A percentile compares a stretch with the other conserved stretches of the same genome.
phyloP scores from a whole-genome alignment of 2,888 invertebrate genomes.

The Bombyx huttoni region DNA sequence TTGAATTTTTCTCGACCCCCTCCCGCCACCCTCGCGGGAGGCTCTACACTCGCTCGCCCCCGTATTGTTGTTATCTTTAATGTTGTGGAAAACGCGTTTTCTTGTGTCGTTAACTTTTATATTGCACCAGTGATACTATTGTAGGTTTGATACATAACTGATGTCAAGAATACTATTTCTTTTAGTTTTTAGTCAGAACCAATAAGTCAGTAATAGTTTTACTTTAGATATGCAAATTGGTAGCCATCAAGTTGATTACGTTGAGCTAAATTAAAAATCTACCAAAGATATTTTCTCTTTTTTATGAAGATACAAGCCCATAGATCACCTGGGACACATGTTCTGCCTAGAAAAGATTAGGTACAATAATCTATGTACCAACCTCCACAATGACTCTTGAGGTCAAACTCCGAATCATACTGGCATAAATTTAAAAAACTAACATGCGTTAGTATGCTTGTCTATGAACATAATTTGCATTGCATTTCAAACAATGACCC shows the following conservation, averaged over 20 bases:
- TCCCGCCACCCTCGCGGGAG: conserved; percentile 66
- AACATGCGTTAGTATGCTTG: not conserved
- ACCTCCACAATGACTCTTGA: too few species aligned
- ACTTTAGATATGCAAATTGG: too few species aligned
- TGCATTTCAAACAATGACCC: conserved; percentile 6
- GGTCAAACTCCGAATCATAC: not conserved
- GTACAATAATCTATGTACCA: too few species aligned
- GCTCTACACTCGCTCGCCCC: conserved; percentile 70
- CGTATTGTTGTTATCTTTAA: conserved; percentile 74
- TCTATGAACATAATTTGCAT: conserved; percentile 2
- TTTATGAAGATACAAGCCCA: too few species aligned
- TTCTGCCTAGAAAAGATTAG: too few species aligned
- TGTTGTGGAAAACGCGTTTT: conserved; percentile 74
- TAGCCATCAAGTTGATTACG: too few species aligned
- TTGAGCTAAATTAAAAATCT: too few species aligned
- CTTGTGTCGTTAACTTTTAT: conserved; percentile 74
- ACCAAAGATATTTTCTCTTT: too few species aligned
- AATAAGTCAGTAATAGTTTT: too few species aligned
- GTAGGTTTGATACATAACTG: conserved; percentile 67
- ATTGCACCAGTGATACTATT: conserved; percentile 72
- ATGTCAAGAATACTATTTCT: conserved; percentile 16
- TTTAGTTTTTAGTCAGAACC: too few species aligned
- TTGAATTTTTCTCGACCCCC: conserved; percentile 81
- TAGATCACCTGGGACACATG: too few species aligned
- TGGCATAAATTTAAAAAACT: not conserved